A percentile compares a stretch with the other conserved stretches of the same genome.
Conservation (phyloP, 2,797 vertebrate species). For the Novumbra hubbsi region DNA sequence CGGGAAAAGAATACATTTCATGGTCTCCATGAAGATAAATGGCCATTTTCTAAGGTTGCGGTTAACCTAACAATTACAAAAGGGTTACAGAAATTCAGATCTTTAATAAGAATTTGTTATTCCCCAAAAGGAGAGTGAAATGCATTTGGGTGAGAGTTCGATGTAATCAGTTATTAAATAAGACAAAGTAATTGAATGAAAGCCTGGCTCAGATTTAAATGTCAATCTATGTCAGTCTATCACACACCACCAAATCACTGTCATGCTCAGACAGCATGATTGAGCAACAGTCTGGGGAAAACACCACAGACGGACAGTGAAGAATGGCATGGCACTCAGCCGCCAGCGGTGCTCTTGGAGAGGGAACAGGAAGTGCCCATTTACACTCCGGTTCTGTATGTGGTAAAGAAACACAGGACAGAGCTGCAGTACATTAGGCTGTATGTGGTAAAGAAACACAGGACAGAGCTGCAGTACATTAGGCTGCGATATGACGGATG, state of each 20-base stretch:
- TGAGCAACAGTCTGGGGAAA: constrained; percentile 17
- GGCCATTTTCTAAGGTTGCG: too few species aligned
- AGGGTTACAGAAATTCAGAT: too few species aligned
- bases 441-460: constrained; percentile 30
- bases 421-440: constrained; percentile 35
- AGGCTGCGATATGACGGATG: constrained; percentile 30
- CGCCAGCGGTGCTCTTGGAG: constrained; percentile 45
- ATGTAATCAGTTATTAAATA: constrained; percentile 18
- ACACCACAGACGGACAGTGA: constrained; percentile 12
- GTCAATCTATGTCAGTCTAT: constrained; percentile 13
- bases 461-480: constrained; percentile 27
- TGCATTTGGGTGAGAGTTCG: background rate
- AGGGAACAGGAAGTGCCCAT: constrained; percentile 5
- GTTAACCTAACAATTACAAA: too few species aligned
- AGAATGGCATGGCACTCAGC: constrained; percentile 22
- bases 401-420: constrained; percentile 26
- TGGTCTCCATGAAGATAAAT: background rate
- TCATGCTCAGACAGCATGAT: constrained; percentile 20
- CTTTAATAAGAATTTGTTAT: too few species aligned
- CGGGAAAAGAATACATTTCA: too few species aligned
- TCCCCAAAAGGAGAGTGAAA: too few species aligned
- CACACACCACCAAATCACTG: constrained; percentile 18
- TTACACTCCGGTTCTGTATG: constrained; percentile 31
- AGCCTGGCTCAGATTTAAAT: constrained; percentile 9
- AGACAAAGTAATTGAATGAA: constrained; percentile 7